Evolutionary conservation across 2,113 vertebrate genomes (phyloP).

Genomic region (Ascaphus truei): DNA sequence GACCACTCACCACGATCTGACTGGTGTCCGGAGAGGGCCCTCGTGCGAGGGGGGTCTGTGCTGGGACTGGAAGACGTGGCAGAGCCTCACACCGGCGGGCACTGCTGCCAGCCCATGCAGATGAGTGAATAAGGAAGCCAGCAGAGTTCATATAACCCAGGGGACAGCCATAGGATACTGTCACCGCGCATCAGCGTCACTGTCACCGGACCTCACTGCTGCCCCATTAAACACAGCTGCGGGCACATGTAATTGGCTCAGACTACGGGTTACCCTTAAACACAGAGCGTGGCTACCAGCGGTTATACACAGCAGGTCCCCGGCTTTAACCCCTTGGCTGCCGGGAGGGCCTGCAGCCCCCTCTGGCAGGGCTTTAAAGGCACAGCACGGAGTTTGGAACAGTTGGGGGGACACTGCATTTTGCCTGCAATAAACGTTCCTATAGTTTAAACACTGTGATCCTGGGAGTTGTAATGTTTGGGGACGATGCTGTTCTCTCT

Average conservation of each 20-base stretch:
- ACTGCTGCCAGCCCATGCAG: constrained; percentile 37
- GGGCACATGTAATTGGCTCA: constrained; percentile 37
- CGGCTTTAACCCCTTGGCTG: constrained; percentile 16
- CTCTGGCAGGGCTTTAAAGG: no score
- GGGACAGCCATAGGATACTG: constrained; percentile 38
- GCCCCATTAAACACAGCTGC: constrained; percentile 37
- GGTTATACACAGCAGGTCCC: constrained; percentile 27
- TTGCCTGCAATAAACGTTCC: no score
- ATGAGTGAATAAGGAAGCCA: constrained; percentile 37
- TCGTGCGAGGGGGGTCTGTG: constrained; percentile 15
- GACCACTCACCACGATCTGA: not conserved
- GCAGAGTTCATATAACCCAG: constrained; percentile 37
- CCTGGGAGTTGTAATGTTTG: no score
- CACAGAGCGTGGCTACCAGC: constrained; percentile 27
- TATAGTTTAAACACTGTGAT: no score
- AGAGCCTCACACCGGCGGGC: constrained; percentile 32
- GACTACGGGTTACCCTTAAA: constrained; percentile 35
- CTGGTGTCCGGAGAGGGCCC: constrained; percentile 20
- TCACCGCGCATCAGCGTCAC: constrained; percentile 30
- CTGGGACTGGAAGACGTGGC: constrained; percentile 6
- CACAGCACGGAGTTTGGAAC: no score
- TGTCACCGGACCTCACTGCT: constrained; percentile 37
- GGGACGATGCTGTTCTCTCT: no score
- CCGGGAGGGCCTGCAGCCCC: not conserved
- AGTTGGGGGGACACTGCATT: no score